phyloP scores from a whole-genome alignment of 2,113 vertebrate species.

The Tragelaphus buxtoni region DNA sequence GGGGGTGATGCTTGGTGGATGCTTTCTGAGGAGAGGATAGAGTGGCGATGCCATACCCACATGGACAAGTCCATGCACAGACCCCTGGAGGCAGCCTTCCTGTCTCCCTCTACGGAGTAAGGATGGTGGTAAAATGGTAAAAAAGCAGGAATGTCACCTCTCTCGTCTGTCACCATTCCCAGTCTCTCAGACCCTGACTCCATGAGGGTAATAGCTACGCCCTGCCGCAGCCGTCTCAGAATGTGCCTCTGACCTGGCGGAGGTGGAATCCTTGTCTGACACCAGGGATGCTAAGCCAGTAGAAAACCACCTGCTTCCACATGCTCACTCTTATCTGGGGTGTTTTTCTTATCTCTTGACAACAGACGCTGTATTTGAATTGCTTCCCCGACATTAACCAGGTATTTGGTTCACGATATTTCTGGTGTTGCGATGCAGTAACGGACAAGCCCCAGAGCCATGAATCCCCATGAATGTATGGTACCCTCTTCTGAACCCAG shows the following conservation, averaged over 20 bases:
- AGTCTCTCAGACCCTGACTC: neutral
- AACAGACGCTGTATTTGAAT: neutral
- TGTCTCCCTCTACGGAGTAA: neutral
- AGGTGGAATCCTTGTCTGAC: neutral
- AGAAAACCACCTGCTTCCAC: neutral
- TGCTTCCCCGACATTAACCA: neutral
- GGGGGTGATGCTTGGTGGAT: neutral
- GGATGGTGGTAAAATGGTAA: neutral
- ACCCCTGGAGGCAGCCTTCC: neutral
- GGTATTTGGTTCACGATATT: neutral
- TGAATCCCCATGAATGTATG: neutral
- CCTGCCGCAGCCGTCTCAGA: neutral
- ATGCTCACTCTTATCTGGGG: neutral
- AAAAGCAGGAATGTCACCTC: neutral
- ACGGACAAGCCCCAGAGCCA: neutral
- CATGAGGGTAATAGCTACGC: neutral
- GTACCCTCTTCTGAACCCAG: neutral
- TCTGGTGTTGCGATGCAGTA: neutral
- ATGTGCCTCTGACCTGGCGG: neutral
- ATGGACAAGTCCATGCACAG: neutral
- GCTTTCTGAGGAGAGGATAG: neutral
- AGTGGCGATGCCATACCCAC: neutral
- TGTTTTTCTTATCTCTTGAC: neutral
- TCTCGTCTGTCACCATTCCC: neutral
- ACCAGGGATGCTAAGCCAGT: neutral